Percentiles rank a stretch among this genome's conserved stretches.
Conservation (phyloP, 2,113 vertebrate species). For the Danio rerio region GRCz12tu NC_133187.1:25194001-25194500, state of each 20-base stretch:
- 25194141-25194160: slow-evolving; percentile 12
- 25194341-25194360: slow-evolving; percentile 3
- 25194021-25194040: slow-evolving; percentile 35
- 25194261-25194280: neutral
- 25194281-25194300: neutral
- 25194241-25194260: neutral
- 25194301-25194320: neutral
- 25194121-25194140: slow-evolving; percentile 25
- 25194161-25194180: neutral
- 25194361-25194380: too few relatives aligned
- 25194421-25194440: too few relatives aligned
- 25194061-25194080: slow-evolving; percentile 48
- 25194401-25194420: too few relatives aligned
- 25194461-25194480: too few relatives aligned
- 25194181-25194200: neutral
- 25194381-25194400: too few relatives aligned
- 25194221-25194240: neutral
- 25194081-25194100: slow-evolving; percentile 55
- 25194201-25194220: neutral
- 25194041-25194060: slow-evolving; percentile 33
- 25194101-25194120: slow-evolving; percentile 58
- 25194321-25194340: neutral
- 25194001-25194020: slow-evolving; percentile 44
- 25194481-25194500: too few relatives aligned
- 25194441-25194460: too few relatives aligned